Evolutionary conservation across 2,888 invertebrate genomes (phyloP).

Genomic region (Pinctada fucata): DNA sequence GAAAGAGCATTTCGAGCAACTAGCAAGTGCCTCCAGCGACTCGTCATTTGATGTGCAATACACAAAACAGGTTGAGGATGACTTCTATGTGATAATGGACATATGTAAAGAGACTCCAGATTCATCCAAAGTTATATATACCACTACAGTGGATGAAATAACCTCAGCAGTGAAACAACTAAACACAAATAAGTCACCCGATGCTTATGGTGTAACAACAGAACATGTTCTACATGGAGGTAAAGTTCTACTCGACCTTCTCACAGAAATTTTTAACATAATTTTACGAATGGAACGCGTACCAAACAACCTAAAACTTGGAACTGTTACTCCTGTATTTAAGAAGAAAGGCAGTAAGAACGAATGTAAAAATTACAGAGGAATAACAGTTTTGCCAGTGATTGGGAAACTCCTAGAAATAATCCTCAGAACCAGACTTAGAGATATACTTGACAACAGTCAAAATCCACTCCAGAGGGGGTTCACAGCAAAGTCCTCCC

Average conservation of each 20-base stretch:
- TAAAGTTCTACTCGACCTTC: not conserved
- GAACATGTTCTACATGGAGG: not conserved
- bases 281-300: not conserved
- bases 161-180: not conserved
- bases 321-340: constrained; percentile 3
- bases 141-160: not conserved
- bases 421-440: not conserved
- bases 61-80: no score
- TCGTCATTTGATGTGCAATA: not conserved
- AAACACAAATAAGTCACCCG: constrained; percentile 4
- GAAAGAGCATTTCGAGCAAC: not conserved
- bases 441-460: not conserved
- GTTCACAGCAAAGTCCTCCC: constrained; percentile 14
- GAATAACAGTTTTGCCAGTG: constrained; percentile 6
- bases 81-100: no score
- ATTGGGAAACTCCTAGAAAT: constrained; percentile 4
- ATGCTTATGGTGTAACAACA: not conserved
- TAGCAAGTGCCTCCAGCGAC: not conserved
- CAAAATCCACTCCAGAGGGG: constrained; percentile 28
- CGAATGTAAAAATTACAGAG: not conserved
- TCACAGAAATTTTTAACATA: not conserved
- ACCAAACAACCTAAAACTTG: not conserved
- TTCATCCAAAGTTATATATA: no score
- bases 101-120: no score
- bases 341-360: constrained; percentile 11